Percentiles rank a stretch among this genome's conserved stretches.
phyloP scores from a whole-genome alignment of 2,888 invertebrate genomes.

The Drosophila flavopinicola region DNA sequence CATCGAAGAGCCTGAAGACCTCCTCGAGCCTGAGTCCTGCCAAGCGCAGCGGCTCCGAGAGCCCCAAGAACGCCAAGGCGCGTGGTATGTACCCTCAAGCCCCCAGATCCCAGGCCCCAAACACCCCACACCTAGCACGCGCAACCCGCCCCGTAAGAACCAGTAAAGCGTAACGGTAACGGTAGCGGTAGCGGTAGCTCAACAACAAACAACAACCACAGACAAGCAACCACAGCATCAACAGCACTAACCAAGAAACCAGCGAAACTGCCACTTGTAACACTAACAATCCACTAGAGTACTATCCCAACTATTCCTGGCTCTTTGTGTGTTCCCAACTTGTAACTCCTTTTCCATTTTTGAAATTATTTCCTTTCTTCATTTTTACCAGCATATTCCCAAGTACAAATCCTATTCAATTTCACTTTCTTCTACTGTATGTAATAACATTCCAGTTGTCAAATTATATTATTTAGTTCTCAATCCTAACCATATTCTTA shows the following conservation, averaged over 20 bases:
- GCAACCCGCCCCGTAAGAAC: slow-evolving; percentile 17
- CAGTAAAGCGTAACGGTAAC: slow-evolving; percentile 41
- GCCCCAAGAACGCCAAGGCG: slow-evolving; percentile 90
- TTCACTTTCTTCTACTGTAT: neutral
- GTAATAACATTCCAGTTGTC: neutral
- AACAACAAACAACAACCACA: slow-evolving; percentile 8
- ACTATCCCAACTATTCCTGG: neutral
- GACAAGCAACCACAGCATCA: slow-evolving; percentile 7
- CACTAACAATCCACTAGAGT: neutral
- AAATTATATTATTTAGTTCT: too few species aligned
- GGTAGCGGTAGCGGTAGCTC: slow-evolving; percentile 52
- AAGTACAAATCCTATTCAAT: neutral
- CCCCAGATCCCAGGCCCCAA: neutral
- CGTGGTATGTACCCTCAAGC: slow-evolving; percentile 87
- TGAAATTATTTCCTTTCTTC: neutral
- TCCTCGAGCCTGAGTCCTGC: slow-evolving; percentile 94
- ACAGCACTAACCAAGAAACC: slow-evolving; percentile 13
- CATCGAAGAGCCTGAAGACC: slow-evolving; percentile 94
- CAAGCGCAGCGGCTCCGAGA: slow-evolving; percentile 92
- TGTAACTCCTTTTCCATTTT: neutral
- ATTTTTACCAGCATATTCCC: neutral
- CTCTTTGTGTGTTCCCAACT: too few species aligned
- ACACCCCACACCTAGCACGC: slow-evolving; percentile 17
- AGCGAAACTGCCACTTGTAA: neutral
- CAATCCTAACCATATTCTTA: neutral